These are phyloP conservation scores for Bufotes viridis DNA, from an alignment of 2,797 vertebrate genomes.

Conservation along the genomic window DNA sequence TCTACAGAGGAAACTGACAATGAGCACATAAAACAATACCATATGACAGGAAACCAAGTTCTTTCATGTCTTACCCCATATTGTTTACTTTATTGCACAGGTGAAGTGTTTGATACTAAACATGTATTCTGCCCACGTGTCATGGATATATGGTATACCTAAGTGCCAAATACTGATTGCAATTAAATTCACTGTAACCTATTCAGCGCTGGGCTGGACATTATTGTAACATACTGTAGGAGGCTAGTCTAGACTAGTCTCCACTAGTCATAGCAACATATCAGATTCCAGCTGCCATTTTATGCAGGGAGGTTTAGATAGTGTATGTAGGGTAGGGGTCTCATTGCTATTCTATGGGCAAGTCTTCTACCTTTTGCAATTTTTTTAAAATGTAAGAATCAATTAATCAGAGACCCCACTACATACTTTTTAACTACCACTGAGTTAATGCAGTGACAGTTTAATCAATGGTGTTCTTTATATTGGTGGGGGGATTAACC, in stretches of 20 bases:
- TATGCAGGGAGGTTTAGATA: background rate
- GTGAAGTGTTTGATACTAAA: background rate
- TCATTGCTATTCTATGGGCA: too few relatives aligned
- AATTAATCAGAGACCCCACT: too few relatives aligned
- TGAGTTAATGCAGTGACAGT: too few relatives aligned
- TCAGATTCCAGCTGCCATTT: background rate
- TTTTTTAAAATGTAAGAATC: background rate
- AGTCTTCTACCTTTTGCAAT: too few relatives aligned
- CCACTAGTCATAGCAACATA: too few relatives aligned
- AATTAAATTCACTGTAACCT: background rate
- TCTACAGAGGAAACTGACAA: constrained; percentile 1
- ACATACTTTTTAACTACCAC: too few relatives aligned
- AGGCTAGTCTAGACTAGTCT: too few relatives aligned
- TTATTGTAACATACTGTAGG: too few relatives aligned
- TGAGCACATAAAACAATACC: background rate
- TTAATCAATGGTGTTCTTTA: too few relatives aligned
- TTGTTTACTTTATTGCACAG: background rate
- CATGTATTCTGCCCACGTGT: background rate
- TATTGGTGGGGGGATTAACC: too few relatives aligned
- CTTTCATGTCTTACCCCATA: background rate
- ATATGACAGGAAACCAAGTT: background rate
- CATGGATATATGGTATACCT: background rate
- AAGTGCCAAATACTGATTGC: too few relatives aligned
- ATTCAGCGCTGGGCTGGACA: background rate
- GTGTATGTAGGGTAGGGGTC: background rate